These are phyloP conservation scores for Molossus molossus DNA, from an alignment of 2,797 vertebrate genomes.

Conservation along the genomic window DNA sequence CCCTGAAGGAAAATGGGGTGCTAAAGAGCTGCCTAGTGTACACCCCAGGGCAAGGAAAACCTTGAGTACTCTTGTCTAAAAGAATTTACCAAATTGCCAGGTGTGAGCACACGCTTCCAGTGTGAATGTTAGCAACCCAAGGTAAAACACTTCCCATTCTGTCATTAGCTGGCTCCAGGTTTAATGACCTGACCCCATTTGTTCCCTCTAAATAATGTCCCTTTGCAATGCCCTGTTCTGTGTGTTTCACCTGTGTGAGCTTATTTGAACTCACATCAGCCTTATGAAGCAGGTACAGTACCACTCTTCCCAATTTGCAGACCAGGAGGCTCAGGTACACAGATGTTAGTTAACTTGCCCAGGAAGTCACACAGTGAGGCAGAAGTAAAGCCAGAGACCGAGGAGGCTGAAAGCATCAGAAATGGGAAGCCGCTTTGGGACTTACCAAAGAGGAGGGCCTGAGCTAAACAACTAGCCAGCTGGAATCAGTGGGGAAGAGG, in stretches of 20 bases:
- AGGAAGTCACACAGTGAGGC: neutral
- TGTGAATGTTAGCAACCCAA: neutral
- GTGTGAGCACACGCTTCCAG: neutral
- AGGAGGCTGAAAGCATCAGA: neutral
- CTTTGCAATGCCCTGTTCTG: neutral
- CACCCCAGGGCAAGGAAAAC: neutral
- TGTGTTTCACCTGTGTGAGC: neutral
- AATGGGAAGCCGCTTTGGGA: neutral
- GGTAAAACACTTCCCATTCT: neutral
- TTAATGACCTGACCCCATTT: neutral
- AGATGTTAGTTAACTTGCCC: no score
- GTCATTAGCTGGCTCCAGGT: neutral
- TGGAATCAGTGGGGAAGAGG: neutral
- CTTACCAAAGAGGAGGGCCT: neutral
- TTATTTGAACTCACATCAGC: neutral
- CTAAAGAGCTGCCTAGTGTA: neutral
- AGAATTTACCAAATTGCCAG: neutral
- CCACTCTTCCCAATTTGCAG: no score
- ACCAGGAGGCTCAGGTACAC: neutral
- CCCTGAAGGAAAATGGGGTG: neutral
- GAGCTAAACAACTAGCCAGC: neutral
- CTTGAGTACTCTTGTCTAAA: neutral
- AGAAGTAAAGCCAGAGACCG: neutral
- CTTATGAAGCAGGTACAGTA: neutral
- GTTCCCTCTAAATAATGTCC: neutral